phyloP scores from a whole-genome alignment of 2,888 invertebrate genomes.

The Metellina segmentata region DNA sequence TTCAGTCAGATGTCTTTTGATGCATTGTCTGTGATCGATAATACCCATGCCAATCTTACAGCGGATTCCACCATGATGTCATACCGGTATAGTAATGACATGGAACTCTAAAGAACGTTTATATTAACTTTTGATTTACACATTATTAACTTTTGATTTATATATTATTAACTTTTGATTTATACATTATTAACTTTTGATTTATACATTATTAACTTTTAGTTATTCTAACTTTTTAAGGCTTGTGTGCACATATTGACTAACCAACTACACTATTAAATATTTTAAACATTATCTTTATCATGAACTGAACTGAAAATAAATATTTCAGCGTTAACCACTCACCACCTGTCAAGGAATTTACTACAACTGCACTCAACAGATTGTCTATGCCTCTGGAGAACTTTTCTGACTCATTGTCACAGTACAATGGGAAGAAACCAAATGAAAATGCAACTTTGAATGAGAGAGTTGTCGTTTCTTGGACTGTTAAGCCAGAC shows the following conservation, averaged over 20 bases:
- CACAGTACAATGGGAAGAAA: background rate
- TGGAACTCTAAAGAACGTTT: background rate
- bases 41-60: slow-evolving; percentile 19
- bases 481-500: slow-evolving; percentile 47
- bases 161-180: slow-evolving; percentile 3
- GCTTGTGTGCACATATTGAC: too few species aligned
- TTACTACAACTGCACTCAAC: background rate
- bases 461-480: background rate
- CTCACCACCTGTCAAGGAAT: slow-evolving; percentile 54
- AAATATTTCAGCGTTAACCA: background rate
- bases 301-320: too few species aligned
- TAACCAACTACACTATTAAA: too few species aligned
- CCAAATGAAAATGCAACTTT: background rate
- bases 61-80: slow-evolving; percentile 10
- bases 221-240: too few species aligned
- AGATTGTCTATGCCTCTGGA: slow-evolving; percentile 23
- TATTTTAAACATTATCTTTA: too few species aligned
- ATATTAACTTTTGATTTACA: background rate
- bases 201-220: background rate
- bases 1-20: slow-evolving; percentile 57
- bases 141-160: background rate
- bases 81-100: background rate
- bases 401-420: background rate
- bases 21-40: slow-evolving; percentile 50
- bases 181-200: background rate